Conservation (phyloP, 2,797 vertebrate species). For the Leptatherina wallacei region DNA sequence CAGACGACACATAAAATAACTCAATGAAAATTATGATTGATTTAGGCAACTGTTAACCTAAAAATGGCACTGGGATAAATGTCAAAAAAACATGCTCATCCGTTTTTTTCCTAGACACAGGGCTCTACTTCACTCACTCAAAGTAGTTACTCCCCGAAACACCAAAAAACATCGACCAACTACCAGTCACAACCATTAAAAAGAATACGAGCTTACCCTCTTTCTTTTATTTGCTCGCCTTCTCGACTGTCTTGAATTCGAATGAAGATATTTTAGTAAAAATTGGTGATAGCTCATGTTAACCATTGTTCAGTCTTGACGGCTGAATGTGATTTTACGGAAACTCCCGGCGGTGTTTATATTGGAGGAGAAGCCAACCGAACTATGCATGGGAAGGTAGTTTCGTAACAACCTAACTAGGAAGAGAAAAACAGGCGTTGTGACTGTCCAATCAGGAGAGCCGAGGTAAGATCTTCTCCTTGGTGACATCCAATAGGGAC, state of each 20-base stretch:
- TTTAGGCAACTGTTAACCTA: conserved; percentile 70
- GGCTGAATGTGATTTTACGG: conserved; percentile 86
- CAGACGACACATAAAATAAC: conserved; percentile 23
- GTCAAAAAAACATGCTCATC: conserved; percentile 67
- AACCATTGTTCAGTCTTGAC: conserved; percentile 89
- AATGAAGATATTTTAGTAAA: conserved; percentile 86
- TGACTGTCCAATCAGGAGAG: conserved; percentile 41
- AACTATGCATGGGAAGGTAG: conserved; percentile 75
- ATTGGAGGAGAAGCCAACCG: conserved; percentile 80
- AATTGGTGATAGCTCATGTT: conserved; percentile 88
- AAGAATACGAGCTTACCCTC: conserved; percentile 79
- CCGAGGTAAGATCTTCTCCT: conserved; percentile 76
- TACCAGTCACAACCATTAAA: not conserved
- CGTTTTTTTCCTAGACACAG: conserved; percentile 32
- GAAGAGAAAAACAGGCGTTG: not conserved
- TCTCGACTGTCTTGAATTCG: conserved; percentile 85
- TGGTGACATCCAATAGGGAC: conserved; percentile 84
- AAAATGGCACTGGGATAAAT: conserved; percentile 68
- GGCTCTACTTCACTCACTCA: conserved; percentile 24
- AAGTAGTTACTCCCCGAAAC: conserved; percentile 27
- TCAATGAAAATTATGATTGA: conserved; percentile 45
- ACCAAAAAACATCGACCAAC: conserved; percentile 25
- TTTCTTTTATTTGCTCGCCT: conserved; percentile 87
- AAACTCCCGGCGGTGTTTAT: conserved; percentile 88
- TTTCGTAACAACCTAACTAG: conserved; percentile 54